Conservation (phyloP, 2,888 invertebrate genomes). For the Lycaena phlaeas region DNA sequence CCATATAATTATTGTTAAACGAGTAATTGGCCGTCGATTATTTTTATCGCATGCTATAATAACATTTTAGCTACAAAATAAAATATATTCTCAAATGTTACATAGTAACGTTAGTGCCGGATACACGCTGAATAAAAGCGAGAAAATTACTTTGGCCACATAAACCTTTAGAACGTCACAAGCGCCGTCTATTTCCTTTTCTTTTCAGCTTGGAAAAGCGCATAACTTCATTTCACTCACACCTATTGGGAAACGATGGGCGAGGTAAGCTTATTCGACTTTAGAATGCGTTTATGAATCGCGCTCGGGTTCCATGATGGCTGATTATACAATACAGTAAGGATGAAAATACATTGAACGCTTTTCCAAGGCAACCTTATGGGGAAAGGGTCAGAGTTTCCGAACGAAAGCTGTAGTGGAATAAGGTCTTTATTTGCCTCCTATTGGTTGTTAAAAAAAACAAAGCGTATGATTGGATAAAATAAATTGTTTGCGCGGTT, state of each 20-base stretch:
- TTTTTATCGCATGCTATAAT: constrained; percentile 24
- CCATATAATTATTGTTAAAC: constrained; percentile 10
- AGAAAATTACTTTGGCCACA: constrained; percentile 60
- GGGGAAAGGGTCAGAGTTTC: constrained; percentile 39
- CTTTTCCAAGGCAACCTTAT: constrained; percentile 31
- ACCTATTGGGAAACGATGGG: constrained; percentile 35
- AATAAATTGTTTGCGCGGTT: constrained; percentile 69
- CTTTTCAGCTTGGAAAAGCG: constrained; percentile 24
- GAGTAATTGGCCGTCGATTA: constrained; percentile 21
- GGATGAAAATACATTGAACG: constrained; percentile 50
- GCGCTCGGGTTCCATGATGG: constrained; percentile 67
- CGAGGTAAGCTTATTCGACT: constrained; percentile 56
- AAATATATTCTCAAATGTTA: constrained; percentile 25
- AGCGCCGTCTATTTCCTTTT: constrained; percentile 36
- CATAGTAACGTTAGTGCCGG: constrained; percentile 38
- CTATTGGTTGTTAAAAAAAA: constrained; percentile 68
- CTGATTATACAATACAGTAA: constrained; percentile 70
- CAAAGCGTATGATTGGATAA: constrained; percentile 64
- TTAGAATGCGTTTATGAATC: constrained; percentile 45
- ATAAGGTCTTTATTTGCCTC: constrained; percentile 53
- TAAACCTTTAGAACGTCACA: constrained; percentile 37
- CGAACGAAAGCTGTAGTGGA: constrained; percentile 36
- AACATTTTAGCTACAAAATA: constrained; percentile 23
- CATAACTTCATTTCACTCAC: constrained; percentile 30
- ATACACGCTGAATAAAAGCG: constrained; percentile 57